These are phyloP conservation scores for Sepioteuthis lessoniana DNA, from an alignment of 2,888 invertebrate genomes.

Conservation along the genomic window DNA sequence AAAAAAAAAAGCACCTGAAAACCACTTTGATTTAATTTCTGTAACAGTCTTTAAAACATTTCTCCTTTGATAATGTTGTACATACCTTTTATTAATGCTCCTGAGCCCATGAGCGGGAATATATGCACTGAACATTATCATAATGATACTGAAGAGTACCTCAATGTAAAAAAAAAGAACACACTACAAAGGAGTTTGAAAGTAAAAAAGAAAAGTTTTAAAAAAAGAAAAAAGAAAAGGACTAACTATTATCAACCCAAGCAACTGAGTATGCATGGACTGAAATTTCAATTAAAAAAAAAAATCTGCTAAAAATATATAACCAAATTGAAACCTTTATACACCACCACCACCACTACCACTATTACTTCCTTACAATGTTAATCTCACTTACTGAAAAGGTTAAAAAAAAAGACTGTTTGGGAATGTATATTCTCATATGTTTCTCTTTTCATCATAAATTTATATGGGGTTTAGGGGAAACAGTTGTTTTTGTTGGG, in stretches of 20 bases:
- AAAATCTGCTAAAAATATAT: background rate
- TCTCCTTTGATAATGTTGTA: conserved; percentile 40
- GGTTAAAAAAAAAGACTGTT: background rate
- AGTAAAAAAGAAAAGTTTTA: conserved; percentile 34
- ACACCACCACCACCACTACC: background rate
- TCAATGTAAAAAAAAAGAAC: background rate
- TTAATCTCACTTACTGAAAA: background rate
- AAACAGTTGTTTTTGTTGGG: background rate
- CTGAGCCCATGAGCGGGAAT: conserved; percentile 25
- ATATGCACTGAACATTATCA: conserved; percentile 45
- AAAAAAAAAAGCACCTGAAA: background rate
- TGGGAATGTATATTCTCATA: background rate
- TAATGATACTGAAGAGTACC: conserved; percentile 15
- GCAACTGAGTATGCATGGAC: background rate
- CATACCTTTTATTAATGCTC: conserved; percentile 45
- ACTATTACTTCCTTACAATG: background rate
- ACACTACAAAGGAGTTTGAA: background rate
- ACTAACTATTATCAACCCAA: background rate
- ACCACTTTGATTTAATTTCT: background rate
- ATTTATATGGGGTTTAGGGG: background rate
- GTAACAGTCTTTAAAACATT: conserved; percentile 15
- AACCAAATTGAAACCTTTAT: background rate
- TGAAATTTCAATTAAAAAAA: background rate
- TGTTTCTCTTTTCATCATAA: background rate
- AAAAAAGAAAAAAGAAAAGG: background rate